Percentiles rank a stretch among this genome's conserved stretches.
phyloP scores from a whole-genome alignment of 2,113 vertebrate species.

The Rafetus swinhoei region DNA sequence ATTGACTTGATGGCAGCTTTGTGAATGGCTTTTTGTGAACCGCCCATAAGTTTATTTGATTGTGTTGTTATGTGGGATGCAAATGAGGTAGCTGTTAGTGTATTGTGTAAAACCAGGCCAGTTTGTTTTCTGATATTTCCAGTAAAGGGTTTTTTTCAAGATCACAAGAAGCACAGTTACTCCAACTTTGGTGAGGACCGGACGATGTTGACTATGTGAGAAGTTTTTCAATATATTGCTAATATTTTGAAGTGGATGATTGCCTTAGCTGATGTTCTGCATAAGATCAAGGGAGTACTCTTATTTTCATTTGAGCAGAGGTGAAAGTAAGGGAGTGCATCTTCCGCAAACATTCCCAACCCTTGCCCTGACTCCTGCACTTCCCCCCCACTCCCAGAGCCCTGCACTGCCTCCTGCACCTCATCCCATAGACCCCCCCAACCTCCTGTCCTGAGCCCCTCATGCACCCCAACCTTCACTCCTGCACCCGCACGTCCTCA shows the following conservation, averaged over 20 bases:
- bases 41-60: neutral
- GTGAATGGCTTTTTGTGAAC: neutral
- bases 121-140: neutral
- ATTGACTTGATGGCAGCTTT: neutral
- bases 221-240: neutral
- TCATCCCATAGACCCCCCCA: too few species aligned
- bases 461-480: too few species aligned
- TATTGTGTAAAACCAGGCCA: neutral
- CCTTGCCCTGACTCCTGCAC: too few species aligned
- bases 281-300: neutral
- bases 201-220: neutral
- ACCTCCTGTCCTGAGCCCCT: too few species aligned
- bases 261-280: neutral
- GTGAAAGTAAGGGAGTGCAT: too few species aligned
- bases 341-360: too few species aligned
- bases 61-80: neutral
- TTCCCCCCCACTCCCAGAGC: too few species aligned
- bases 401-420: too few species aligned
- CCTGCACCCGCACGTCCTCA: too few species aligned
- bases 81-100: neutral
- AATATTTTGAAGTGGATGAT: neutral
- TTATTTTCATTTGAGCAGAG: neutral
- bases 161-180: neutral
- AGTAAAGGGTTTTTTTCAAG: neutral
- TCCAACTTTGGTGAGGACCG: neutral